Base-by-base conservation (phyloP, 2,113 vertebrate genomes). In the Coreoperca whiteheadi region DNA sequence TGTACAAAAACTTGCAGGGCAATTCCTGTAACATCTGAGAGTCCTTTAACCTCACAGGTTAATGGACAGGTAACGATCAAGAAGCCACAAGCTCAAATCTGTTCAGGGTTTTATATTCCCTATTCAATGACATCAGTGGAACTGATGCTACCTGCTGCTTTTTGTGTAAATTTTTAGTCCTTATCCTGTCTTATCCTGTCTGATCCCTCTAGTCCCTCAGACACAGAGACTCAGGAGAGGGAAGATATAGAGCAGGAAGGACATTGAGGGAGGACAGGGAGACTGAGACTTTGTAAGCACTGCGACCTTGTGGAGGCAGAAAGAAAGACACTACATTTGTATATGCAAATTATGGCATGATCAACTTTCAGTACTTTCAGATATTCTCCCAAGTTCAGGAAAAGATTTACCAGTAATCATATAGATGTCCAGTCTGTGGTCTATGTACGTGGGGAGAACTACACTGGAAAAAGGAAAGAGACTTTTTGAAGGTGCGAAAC, bases 241-340 rank as follows among this genome's bases (percentile, higher is more conserved):
- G n/a, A 39, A 16, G 23, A 76, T 1, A 48, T 5, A 57, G 23
- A 75, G 11, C 37, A 66, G 21, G 30, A 54, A 68, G 37, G 74
- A 70, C 51, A 30, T 69, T 69, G 30, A 28, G 34, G 16, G 37
- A 67, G 32, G 39, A 66, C 18, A 21, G 18, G 50, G 20, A 43
- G 41, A 50, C 10, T 7, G 48, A 77, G n/a, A 66, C 16, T 60
- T 73, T 80, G 50, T 56, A 8, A 18, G 60, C n/a, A 43, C 66
- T 85, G 79, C 48, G 0, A 63, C 82, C 66, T 84, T 82, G 74
- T 79, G 71, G 82, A 87, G 30, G 78, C 37, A 25, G 28, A 81
- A 15, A 46, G 60, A 74, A 74, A 77, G 48, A 64, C 25, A 59
- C 11, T 1, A 18, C 8, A 34, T 25, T 39, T 34, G 50, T 60